phyloP scores from a whole-genome alignment of 1,140 invertebrate species.

The Episyrphus balteatus region DNA sequence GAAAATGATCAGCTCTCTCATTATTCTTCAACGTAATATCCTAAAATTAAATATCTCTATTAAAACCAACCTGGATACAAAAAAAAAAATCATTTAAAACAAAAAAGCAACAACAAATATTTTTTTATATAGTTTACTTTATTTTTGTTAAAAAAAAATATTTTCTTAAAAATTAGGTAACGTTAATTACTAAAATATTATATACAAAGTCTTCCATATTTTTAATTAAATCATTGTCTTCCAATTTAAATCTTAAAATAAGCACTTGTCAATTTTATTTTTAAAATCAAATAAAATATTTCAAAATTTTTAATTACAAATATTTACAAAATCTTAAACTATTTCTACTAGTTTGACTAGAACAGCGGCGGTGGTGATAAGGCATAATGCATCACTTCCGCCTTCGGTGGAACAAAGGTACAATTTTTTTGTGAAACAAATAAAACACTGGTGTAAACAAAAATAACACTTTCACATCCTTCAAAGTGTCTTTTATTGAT shows the following conservation, averaged over 20 bases:
- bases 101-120: too few relatives aligned
- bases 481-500: conserved; percentile 30
- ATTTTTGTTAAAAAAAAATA: conserved; percentile 2
- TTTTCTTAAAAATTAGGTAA: neutral
- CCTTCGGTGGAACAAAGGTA: conserved; percentile 1
- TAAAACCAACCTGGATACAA: too few relatives aligned
- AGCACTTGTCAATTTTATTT: conserved; percentile 1
- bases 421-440: conserved; percentile 2
- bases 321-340: neutral
- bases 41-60: too few relatives aligned
- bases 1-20: too few relatives aligned
- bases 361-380: neutral
- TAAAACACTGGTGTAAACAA: neutral
- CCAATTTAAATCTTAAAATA: neutral
- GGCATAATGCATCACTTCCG: neutral
- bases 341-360: conserved; percentile 8
- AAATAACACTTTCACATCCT: neutral
- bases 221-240: conserved; percentile 10
- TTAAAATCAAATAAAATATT: conserved; percentile 3
- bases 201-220: conserved; percentile 8
- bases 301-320: neutral
- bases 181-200: conserved; percentile 4
- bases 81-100: too few relatives aligned
- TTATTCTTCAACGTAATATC: too few relatives aligned
- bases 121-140: neutral